These are phyloP conservation scores for Iguana delicatissima DNA, from an alignment of 2,797 vertebrate genomes.

Conservation along the genomic window DNA sequence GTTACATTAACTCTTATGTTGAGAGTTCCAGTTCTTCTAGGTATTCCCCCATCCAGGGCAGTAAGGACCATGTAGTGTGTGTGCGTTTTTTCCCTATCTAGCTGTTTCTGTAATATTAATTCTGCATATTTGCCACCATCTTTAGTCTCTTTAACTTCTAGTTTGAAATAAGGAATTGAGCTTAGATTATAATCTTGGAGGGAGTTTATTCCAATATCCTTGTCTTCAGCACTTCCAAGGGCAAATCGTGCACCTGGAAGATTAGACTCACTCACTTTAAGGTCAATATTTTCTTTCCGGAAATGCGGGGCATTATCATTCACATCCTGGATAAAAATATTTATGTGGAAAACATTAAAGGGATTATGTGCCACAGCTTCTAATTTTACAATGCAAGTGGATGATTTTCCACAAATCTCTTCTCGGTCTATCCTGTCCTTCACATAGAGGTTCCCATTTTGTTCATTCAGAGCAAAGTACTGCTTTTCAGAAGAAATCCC, in stretches of 20 bases:
- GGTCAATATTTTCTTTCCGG: background rate
- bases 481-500: conserved; percentile 19
- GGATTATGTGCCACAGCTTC: conserved; percentile 42
- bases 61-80: no score
- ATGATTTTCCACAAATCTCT: conserved; percentile 61
- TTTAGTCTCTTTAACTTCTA: background rate
- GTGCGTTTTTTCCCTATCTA: background rate
- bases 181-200: conserved; percentile 3
- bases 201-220: background rate
- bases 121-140: conserved; percentile 9
- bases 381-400: conserved; percentile 33
- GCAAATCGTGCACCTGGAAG: background rate
- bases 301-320: conserved; percentile 70
- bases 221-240: conserved; percentile 40
- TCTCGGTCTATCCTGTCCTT: conserved; percentile 77
- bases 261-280: conserved; percentile 20
- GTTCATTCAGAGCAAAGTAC: conserved; percentile 12
- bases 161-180: background rate
- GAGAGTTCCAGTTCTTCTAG: conserved; percentile 6
- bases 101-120: background rate
- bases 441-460: conserved; percentile 30
- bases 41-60: conserved; percentile 11
- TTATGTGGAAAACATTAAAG: conserved; percentile 48
- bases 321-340: conserved; percentile 64
- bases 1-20: background rate